Percentiles rank a stretch among this genome's conserved stretches.
phyloP scores from a whole-genome alignment of 2,797 vertebrate species.

The Oreortyx pictus region DNA sequence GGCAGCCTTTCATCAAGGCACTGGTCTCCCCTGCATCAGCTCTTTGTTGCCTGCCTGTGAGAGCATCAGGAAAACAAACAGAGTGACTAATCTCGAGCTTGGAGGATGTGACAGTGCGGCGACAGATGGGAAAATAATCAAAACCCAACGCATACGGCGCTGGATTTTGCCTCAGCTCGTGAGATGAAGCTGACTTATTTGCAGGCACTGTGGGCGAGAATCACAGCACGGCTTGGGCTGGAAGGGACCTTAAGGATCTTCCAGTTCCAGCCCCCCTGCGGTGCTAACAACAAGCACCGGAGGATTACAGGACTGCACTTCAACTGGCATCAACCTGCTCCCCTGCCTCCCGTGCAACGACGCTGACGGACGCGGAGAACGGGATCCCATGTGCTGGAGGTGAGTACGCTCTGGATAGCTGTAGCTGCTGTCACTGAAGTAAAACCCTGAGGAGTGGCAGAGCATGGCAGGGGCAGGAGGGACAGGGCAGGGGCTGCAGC shows the following conservation, averaged over 20 bases:
- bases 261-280: background rate
- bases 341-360: background rate
- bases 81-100: background rate
- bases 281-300: background rate
- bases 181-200: conserved; percentile 15
- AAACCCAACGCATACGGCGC: fast-evolving
- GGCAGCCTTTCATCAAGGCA: background rate
- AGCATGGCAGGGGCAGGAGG: background rate
- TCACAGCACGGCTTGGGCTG: background rate
- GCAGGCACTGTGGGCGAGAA: background rate
- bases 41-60: background rate
- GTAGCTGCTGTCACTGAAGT: background rate
- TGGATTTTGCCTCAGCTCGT: background rate
- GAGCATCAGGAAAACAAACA: background rate
- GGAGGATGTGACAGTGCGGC: background rate
- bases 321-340: background rate
- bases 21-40: background rate
- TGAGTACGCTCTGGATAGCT: background rate
- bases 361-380: background rate
- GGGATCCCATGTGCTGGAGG: background rate
- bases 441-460: background rate
- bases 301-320: background rate
- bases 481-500: background rate
- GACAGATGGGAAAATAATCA: conserved; percentile 30
- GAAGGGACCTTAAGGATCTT: background rate